A percentile compares a stretch with the other conserved stretches of the same genome.
Conservation (phyloP, 2,888 invertebrate genomes). For the Agriotes lineatus region DNA sequence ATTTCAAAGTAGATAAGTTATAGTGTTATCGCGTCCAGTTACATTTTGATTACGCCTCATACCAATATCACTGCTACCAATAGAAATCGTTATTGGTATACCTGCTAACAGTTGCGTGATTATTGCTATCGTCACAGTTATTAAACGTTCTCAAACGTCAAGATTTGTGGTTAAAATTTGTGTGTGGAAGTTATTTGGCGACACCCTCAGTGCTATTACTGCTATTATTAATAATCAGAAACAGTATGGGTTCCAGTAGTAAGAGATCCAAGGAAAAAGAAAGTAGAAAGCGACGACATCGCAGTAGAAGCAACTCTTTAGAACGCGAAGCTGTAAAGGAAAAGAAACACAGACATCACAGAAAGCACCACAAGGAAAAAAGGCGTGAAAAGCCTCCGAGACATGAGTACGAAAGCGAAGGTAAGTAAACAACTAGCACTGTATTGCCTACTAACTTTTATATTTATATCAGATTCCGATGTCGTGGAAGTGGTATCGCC, state of each 20-base stretch:
- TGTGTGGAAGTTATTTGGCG: too few species aligned
- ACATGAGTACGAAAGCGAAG: conserved; percentile 69
- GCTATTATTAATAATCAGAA: conserved; percentile 21
- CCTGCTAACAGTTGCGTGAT: too few species aligned
- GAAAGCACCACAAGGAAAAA: conserved; percentile 63
- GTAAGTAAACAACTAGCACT: conserved; percentile 64
- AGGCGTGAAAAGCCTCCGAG: conserved; percentile 60
- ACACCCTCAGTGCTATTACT: too few species aligned
- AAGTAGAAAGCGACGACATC: conserved; percentile 78
- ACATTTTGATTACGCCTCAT: too few species aligned
- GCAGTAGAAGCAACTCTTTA: conserved; percentile 68
- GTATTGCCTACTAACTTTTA: background rate
- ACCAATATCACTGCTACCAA: too few species aligned
- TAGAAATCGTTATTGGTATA: too few species aligned
- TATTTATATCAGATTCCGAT: conserved; percentile 56
- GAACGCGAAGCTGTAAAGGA: conserved; percentile 67
- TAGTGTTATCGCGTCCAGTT: too few species aligned
- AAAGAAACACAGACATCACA: conserved; percentile 68
- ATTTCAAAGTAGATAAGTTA: too few species aligned
- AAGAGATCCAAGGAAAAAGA: conserved; percentile 76
- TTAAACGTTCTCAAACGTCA: too few species aligned
- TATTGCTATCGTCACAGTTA: too few species aligned
- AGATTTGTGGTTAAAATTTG: too few species aligned
- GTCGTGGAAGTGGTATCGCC: conserved; percentile 59
- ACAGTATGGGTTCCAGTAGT: conserved; percentile 76